Conservation (phyloP, 2,797 vertebrate genomes). For the Mustela erminea region DNA sequence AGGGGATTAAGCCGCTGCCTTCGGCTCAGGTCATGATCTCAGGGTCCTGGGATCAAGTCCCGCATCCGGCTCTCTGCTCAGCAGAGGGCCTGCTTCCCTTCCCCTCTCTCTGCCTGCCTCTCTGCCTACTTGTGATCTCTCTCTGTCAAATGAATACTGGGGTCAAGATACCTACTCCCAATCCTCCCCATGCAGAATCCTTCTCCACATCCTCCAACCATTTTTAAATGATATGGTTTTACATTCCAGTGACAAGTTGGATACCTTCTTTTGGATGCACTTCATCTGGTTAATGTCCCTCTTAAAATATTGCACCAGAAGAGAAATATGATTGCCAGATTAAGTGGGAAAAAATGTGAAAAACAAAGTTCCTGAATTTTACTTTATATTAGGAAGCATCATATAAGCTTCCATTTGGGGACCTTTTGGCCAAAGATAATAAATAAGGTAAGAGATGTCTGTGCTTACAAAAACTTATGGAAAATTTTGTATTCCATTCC, state of each 20-base stretch:
- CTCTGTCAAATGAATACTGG: not conserved
- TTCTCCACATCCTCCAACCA: not conserved
- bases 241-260: conserved; percentile 32
- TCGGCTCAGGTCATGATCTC: no score
- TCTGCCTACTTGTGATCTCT: no score
- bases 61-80: no score
- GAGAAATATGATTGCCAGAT: not conserved
- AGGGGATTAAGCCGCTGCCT: no score
- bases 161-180: not conserved
- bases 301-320: conserved; percentile 38
- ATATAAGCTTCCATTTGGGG: not conserved
- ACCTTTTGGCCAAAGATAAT: not conserved
- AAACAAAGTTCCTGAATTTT: conserved; percentile 33
- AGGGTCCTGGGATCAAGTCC: no score
- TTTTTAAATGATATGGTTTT: not conserved
- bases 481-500: not conserved
- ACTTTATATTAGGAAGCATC: not conserved
- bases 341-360: not conserved
- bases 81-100: no score
- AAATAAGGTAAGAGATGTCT: not conserved
- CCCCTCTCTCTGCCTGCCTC: no score
- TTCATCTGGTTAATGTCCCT: conserved; percentile 14
- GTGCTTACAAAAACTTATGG: not conserved
- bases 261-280: not conserved
- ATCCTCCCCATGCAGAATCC: not conserved